Percentiles rank a stretch among this genome's conserved stretches.
Conservation (phyloP, 2,113 vertebrate genomes). For the Anguilla japonica region DNA sequence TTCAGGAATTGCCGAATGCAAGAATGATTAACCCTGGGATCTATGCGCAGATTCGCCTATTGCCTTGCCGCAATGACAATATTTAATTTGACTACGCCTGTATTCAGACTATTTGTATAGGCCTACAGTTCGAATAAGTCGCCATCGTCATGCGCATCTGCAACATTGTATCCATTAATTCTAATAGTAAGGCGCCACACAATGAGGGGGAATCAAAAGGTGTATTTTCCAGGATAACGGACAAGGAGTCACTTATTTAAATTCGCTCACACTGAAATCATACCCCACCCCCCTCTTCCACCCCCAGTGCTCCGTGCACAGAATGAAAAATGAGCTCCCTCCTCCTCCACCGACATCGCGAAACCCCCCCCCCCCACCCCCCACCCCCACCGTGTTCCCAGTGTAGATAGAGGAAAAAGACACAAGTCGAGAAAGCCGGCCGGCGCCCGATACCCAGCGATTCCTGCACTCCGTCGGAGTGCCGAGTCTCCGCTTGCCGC, state of each 20-base stretch:
- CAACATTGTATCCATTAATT: neutral
- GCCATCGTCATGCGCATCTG: neutral
- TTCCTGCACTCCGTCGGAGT: neutral
- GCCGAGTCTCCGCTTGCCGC: neutral
- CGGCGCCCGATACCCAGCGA: slow-evolving; percentile 8
- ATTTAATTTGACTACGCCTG: no score
- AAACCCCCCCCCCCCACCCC: neutral
- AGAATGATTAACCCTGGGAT: no score
- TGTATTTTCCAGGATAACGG: neutral
- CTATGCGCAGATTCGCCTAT: no score
- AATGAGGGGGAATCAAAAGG: neutral
- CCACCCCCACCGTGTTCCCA: neutral
- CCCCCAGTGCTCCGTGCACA: slow-evolving; percentile 12
- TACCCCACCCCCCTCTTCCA: neutral
- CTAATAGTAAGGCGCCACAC: neutral
- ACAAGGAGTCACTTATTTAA: neutral
- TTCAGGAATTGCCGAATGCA: no score
- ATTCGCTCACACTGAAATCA: slow-evolving; percentile 4
- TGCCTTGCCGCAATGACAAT: no score
- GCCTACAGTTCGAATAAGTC: neutral
- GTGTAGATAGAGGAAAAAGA: slow-evolving; percentile 2
- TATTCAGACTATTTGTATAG: no score
- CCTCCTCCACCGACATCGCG: neutral
- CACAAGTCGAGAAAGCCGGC: slow-evolving; percentile 16
- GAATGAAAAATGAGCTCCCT: slow-evolving; percentile 21